phyloP scores from a whole-genome alignment of 2,113 vertebrate genomes.

The Peromyscus polionotus region DNA sequence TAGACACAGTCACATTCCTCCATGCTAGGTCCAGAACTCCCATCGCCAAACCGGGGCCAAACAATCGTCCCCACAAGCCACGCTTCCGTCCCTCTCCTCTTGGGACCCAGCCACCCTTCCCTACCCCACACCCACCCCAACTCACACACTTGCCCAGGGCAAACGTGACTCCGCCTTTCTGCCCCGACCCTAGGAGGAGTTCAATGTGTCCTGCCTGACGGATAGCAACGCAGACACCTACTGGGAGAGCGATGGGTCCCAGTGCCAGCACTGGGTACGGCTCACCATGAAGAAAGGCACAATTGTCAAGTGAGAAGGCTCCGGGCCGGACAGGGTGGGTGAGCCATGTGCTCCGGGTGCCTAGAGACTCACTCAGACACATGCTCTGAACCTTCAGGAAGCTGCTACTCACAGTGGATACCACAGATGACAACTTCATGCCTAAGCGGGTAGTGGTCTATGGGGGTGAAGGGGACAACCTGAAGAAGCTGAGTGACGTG shows the following conservation, averaged over 20 bases:
- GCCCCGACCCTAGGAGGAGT: constrained; percentile 91
- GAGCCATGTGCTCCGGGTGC: neutral
- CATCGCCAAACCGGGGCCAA: neutral
- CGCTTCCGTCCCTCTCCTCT: neutral
- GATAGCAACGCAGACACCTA: constrained; percentile 96
- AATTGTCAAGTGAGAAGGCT: constrained; percentile 94
- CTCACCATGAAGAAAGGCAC: constrained; percentile 99
- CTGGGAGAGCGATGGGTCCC: constrained; percentile 99
- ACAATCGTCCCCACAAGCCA: neutral
- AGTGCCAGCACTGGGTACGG: constrained; percentile 98
- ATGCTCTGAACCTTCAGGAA: constrained; percentile 87
- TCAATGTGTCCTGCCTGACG: constrained; percentile 94
- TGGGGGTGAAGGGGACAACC: constrained; percentile 95
- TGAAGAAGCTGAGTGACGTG: constrained; percentile 96
- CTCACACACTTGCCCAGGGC: neutral
- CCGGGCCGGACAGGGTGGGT: neutral
- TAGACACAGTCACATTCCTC: neutral
- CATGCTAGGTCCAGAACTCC: constrained; percentile 19
- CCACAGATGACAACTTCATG: constrained; percentile 98
- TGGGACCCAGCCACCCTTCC: neutral
- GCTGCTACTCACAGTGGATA: constrained; percentile 95
- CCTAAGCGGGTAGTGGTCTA: constrained; percentile 95
- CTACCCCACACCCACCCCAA: neutral
- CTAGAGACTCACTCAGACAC: neutral
- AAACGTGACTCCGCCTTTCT: neutral